Conservation (phyloP, 2,797 vertebrate genomes). For the Decapterus maruadsi region DNA sequence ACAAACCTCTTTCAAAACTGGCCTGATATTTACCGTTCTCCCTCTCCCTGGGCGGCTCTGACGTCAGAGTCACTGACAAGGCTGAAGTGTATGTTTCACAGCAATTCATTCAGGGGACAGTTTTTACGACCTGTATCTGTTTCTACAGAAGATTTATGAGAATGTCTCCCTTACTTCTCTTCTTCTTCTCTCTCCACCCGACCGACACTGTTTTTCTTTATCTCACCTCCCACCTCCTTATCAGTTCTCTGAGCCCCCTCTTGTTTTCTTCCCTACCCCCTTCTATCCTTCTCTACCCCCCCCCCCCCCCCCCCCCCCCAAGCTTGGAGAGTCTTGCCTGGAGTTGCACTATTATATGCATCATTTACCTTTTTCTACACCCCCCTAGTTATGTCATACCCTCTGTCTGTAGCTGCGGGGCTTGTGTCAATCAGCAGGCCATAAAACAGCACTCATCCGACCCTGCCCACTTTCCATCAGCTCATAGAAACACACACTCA, state of each 20-base stretch:
- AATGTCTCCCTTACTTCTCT: constrained; percentile 12
- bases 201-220: constrained; percentile 29
- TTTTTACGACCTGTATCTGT: constrained; percentile 69
- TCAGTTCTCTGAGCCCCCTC: constrained; percentile 37
- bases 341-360: constrained; percentile 52
- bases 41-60: constrained; percentile 56
- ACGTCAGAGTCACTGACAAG: constrained; percentile 66
- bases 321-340: constrained; percentile 48
- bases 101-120: constrained; percentile 44
- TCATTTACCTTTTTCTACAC: constrained; percentile 56
- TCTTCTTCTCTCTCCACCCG: constrained; percentile 25
- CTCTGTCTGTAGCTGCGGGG: constrained; percentile 63
- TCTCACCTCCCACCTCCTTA: constrained; percentile 56
- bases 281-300: constrained; percentile 35
- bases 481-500: constrained; percentile 26
- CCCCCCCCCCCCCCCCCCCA: constrained; percentile 21
- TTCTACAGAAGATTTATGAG: constrained; percentile 69
- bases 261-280: constrained; percentile 26
- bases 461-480: constrained; percentile 67
- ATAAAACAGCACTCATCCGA: constrained; percentile 62
- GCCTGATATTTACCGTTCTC: constrained; percentile 70
- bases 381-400: constrained; percentile 76
- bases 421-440: constrained; percentile 69
- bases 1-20: constrained; percentile 63
- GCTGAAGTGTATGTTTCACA: constrained; percentile 62